Evolutionary conservation across 2,888 invertebrate species (phyloP), one percentile per base, ranked within the genome.

Genomic region (Leptinotarsa juncta): DNA sequence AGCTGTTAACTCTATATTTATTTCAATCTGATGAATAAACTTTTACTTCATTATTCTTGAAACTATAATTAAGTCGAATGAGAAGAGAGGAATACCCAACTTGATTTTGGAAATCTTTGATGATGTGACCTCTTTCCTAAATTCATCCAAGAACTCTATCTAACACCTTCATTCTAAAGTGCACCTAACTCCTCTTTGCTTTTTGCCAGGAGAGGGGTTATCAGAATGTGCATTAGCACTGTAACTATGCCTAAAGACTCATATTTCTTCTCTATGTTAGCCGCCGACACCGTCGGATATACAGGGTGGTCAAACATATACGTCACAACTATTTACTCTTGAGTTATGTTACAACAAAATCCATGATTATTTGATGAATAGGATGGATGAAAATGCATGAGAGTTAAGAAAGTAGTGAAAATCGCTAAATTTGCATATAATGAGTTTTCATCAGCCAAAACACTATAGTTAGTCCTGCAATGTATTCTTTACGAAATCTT

Each of bases 161-260:
- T 65, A 75, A 69, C 72, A 75, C 70, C 57, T 53, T 71, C 48
- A 73, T 69, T 76, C 70, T 70, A 76, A 26, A 77, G 77, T 77
- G 79, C 80, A 78, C 79, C 80, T 82, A 81, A 76, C 81, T 82
- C 81, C 81, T 76, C 80, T 82, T 80, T 78, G 80, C 79, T 70
- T 79, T 75, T 77, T 76, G 73, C 62, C 48, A 71, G 68, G 75
- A 72, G 72, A 74, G 69, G 67, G 70, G 74, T 74, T 77, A 77
- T 77, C 78, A 77, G 77, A 78, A 67, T 76, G 75, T 73, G 75
- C 75, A 67, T 73, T 77, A 75, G 78, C 81, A 80, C 84, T 84
- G 86, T 85, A 85, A 85, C 86, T 84, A 81, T 84, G 84, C 68
- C 53, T 68, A 82, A 83, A 84, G 83, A 83, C 84, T 81, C 81